Conservation (phyloP, 2,797 vertebrate species). For the Danio kyathit region DNA sequence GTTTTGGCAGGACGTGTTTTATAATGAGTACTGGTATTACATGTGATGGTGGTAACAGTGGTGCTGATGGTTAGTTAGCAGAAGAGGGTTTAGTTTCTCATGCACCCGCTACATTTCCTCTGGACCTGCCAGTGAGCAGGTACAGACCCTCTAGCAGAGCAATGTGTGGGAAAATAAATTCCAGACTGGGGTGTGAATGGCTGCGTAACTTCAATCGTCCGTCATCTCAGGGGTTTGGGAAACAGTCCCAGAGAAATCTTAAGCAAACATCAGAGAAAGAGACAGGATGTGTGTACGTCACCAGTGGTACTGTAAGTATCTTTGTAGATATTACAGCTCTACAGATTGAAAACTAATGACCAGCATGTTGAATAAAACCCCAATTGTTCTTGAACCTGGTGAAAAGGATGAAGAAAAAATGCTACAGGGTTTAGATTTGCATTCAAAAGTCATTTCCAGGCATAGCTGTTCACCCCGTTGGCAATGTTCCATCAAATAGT, state of each 20-base stretch:
- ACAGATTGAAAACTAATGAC: slow-evolving; percentile 12
- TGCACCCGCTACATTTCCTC: slow-evolving; percentile 70
- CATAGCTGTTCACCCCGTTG: too few relatives aligned
- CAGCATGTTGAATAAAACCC: background rate
- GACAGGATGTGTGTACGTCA: slow-evolving; percentile 24
- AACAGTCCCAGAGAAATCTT: slow-evolving; percentile 62
- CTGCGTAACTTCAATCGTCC: slow-evolving; percentile 53
- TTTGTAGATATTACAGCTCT: background rate
- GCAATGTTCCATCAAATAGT: too few relatives aligned
- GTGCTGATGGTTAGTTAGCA: slow-evolving; percentile 28
- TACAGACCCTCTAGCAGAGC: slow-evolving; percentile 64
- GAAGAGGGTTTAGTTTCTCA: slow-evolving; percentile 62
- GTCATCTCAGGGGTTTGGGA: slow-evolving; percentile 59
- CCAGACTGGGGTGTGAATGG: slow-evolving; percentile 49
- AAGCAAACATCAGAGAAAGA: slow-evolving; percentile 49
- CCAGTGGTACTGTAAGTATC: background rate
- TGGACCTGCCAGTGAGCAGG: slow-evolving; percentile 63
- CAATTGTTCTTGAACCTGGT: background rate
- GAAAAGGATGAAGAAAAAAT: background rate
- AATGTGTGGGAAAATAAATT: slow-evolving; percentile 55
- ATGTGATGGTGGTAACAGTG: slow-evolving; percentile 46
- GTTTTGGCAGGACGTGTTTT: slow-evolving; percentile 17
- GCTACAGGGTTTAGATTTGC: background rate
- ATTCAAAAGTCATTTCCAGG: background rate
- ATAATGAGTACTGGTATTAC: slow-evolving; percentile 49